Conservation (phyloP, 2,888 invertebrate species). For the Epinotia demarniana region DNA sequence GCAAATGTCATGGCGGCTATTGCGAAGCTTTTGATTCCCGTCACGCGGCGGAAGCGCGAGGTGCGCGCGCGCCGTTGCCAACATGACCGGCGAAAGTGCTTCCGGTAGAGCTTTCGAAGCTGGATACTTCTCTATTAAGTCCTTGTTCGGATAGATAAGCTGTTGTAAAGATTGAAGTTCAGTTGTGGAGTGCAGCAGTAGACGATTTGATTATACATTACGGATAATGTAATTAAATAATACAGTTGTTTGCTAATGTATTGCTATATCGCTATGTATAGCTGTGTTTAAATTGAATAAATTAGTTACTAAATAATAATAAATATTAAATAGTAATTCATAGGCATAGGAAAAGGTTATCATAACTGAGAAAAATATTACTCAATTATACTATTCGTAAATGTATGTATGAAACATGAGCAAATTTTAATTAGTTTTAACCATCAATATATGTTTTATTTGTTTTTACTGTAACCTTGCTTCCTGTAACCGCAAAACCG, state of each 20-base stretch:
- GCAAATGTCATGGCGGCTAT: slow-evolving; percentile 68
- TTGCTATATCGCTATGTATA: too few relatives aligned
- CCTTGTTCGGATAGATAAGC: slow-evolving; percentile 52
- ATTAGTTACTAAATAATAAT: too few relatives aligned
- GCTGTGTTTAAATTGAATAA: too few relatives aligned
- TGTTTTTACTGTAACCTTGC: neutral
- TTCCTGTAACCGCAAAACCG: slow-evolving; percentile 9
- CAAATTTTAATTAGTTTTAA: slow-evolving; percentile 6
- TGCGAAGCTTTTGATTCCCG: slow-evolving; percentile 76
- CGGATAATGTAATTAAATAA: too few relatives aligned
- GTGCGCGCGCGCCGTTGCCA: slow-evolving; percentile 83
- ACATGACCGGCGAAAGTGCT: slow-evolving; percentile 83
- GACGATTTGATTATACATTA: neutral
- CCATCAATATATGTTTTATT: slow-evolving; percentile 6
- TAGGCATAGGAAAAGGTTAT: neutral
- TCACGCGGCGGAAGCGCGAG: slow-evolving; percentile 81
- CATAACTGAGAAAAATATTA: neutral
- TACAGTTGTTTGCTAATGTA: too few relatives aligned
- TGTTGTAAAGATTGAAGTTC: neutral
- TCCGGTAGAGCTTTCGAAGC: slow-evolving; percentile 71
- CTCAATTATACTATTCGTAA: neutral
- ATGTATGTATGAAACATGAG: slow-evolving; percentile 11
- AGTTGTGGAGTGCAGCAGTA: neutral
- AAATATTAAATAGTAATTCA: neutral
- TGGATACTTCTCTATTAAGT: slow-evolving; percentile 69